Evolutionary conservation across 2,888 invertebrate species (phyloP).

Genomic region (Lordiphosa fenestrarum): DNA sequence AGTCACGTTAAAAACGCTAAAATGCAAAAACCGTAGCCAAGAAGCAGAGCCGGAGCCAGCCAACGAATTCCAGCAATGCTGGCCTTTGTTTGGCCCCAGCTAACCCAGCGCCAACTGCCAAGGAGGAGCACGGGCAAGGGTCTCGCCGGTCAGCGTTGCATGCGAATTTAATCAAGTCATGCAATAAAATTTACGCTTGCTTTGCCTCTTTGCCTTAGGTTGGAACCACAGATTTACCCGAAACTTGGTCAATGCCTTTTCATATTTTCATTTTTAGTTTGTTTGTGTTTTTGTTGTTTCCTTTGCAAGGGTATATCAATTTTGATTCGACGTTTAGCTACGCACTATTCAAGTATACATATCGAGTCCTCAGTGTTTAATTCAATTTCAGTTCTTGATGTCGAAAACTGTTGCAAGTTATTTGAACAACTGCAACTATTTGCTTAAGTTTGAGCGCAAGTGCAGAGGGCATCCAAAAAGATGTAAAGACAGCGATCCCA

Average conservation of each 20-base stretch:
- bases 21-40: slow-evolving; percentile 42
- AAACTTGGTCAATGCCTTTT: slow-evolving; percentile 24
- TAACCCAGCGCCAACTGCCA: slow-evolving; percentile 28
- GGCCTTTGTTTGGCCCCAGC: slow-evolving; percentile 36
- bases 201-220: slow-evolving; percentile 26
- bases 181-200: slow-evolving; percentile 78
- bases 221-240: slow-evolving; percentile 28
- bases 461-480: too few relatives aligned
- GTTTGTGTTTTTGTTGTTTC: slow-evolving; percentile 1
- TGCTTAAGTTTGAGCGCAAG: too few relatives aligned
- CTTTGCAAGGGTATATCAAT: too few relatives aligned
- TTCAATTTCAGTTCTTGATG: too few relatives aligned
- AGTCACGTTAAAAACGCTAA: slow-evolving; percentile 64
- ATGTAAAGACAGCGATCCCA: too few relatives aligned
- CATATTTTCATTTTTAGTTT: too few relatives aligned
- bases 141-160: slow-evolving; percentile 48
- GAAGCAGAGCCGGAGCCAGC: slow-evolving; percentile 18
- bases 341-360: too few relatives aligned
- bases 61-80: slow-evolving; percentile 32
- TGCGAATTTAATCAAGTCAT: slow-evolving; percentile 79
- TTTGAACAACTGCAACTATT: too few relatives aligned
- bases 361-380: too few relatives aligned
- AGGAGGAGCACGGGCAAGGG: neutral
- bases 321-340: too few relatives aligned
- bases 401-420: too few relatives aligned